Base-by-base conservation (phyloP, 2,113 vertebrate species). In the Poeciliopsis retropinna region DNA sequence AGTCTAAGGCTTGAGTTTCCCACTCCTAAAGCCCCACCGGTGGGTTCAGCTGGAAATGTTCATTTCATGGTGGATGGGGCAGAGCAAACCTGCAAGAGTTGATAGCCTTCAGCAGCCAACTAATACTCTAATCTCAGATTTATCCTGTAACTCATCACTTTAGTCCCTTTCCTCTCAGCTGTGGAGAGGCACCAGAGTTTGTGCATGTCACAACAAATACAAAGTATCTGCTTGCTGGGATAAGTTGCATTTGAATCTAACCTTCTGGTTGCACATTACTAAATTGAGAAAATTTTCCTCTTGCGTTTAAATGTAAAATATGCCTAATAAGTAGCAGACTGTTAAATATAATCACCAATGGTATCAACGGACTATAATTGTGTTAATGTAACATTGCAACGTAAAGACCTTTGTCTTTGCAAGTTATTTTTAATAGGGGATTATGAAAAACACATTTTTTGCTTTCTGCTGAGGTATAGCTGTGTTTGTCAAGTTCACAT, bases 1-100 rank as follows among this genome's bases (percentile, higher is more conserved):
- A 80, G 83, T 90, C 81, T 85, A 81, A 85, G 89, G 80, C 86
- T 90, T 87, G 78, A 85, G 84, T 91, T 89, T 87, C 85, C 84
- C 83, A 73, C 65, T 65, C 77, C 69, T 63, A 80, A 78, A 87
- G 79, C 87, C 54, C 37, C 66, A 82, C 89, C 85, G 82, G 84
- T 78, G 79, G 87, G 84, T 79, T 91, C 89, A 88, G 90, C 83
- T 90, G 90, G 88, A 88, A 91, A 87, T 87, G 88, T 89, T 92
- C 82, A 92, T 89, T 92, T 92, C 90, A 91, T 87, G 81, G 90
- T 86, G 82, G 51, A 90, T 85, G 75, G 84, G 87, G 81, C 64
- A 63, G 84, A 88, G 86, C 83, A 90, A 87, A 83, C 79, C 78
- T 32, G 70, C 75, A 68, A 60, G 83, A 77, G 83, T 78, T 78